Conservation (phyloP, 2,113 vertebrate species). For the Nesogale talazaci region DNA sequence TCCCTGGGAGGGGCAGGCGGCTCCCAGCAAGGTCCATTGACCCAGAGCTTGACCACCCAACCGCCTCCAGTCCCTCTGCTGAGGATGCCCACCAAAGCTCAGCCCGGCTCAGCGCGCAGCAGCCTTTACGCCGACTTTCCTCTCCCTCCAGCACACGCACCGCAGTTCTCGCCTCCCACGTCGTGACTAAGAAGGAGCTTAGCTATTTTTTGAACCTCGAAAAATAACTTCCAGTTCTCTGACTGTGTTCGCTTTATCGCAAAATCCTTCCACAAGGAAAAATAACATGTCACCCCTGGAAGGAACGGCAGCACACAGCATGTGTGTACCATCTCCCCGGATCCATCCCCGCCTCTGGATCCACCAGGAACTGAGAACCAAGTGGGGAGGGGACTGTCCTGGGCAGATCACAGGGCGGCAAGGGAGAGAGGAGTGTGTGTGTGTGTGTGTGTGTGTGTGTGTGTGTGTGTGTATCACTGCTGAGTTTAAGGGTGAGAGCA, state of each 20-base stretch:
- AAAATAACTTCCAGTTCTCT: conserved; percentile 39
- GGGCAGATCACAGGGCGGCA: neutral
- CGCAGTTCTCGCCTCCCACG: conserved; percentile 61
- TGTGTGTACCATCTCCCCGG: neutral
- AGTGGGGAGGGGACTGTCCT: neutral
- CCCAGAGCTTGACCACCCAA: too few species aligned
- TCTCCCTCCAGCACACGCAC: conserved; percentile 62
- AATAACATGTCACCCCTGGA: conserved; percentile 61
- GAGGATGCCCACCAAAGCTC: too few species aligned
- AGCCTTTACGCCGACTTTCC: conserved; percentile 46
- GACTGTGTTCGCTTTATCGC: conserved; percentile 66
- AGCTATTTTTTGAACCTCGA: conserved; percentile 68
- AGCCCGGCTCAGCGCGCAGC: conserved; percentile 19
- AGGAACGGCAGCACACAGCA: conserved; percentile 39
- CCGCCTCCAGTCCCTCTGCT: too few species aligned
- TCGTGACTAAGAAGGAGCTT: conserved; percentile 70
- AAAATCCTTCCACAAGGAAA: conserved; percentile 69
- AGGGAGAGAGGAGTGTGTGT: too few species aligned
- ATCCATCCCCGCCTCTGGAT: conserved; percentile 50
- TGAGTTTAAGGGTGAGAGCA: neutral
- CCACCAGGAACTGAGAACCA: conserved; percentile 34
- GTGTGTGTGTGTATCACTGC: too few species aligned
- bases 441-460: too few species aligned
- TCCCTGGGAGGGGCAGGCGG: too few species aligned
- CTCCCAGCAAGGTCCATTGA: too few species aligned